These are phyloP conservation scores for Sphenopsis melanotis DNA, from an alignment of 2,797 vertebrate genomes.

Conservation along the genomic window DNA sequence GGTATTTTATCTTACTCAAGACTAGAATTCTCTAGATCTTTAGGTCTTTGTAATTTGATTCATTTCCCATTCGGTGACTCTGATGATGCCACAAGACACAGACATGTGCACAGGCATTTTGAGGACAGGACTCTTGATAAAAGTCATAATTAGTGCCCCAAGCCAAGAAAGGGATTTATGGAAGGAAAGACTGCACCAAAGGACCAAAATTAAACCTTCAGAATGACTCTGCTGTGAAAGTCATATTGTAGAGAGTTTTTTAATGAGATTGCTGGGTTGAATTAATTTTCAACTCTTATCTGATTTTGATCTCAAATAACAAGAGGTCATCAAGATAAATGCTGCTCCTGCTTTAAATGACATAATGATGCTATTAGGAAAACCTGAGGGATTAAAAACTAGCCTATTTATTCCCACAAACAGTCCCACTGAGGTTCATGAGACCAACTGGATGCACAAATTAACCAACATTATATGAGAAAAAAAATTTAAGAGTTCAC, in stretches of 20 bases:
- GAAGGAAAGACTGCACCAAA: background rate
- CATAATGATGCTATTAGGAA: background rate
- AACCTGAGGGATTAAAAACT: slow-evolving; percentile 8
- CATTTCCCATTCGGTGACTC: background rate
- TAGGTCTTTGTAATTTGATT: background rate
- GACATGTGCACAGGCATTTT: background rate
- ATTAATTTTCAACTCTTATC: slow-evolving; percentile 16
- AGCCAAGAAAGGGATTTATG: background rate
- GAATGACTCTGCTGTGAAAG: background rate
- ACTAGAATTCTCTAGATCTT: background rate
- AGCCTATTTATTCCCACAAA: background rate
- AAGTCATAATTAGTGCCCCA: background rate
- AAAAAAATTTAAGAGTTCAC: background rate
- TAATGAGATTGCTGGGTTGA: background rate
- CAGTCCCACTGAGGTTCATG: background rate
- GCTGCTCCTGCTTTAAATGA: background rate
- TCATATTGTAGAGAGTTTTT: background rate
- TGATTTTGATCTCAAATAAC: slow-evolving; percentile 28
- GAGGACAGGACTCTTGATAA: background rate
- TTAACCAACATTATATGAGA: background rate
- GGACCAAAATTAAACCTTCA: background rate
- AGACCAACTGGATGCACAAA: background rate
- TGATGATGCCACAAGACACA: background rate
- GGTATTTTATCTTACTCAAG: background rate
- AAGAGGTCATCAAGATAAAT: slow-evolving; percentile 22